A percentile compares a stretch with the other conserved stretches of the same genome.
Evolutionary conservation across 2,888 invertebrate species (phyloP).

Genomic region (Drosophila lacicola): DNA sequence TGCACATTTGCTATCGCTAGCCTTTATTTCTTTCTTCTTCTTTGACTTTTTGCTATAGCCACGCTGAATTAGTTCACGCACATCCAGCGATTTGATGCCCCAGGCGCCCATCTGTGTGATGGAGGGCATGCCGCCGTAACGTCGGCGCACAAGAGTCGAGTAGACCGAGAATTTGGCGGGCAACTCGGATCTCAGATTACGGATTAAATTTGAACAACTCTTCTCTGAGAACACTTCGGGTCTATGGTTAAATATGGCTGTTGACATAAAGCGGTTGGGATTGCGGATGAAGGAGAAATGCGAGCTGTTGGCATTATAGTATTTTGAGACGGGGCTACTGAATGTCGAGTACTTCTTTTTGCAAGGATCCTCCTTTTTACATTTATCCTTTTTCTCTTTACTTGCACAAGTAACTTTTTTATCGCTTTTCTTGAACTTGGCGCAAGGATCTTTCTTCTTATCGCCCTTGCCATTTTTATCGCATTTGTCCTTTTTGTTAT

Average conservation of each 20-base stretch:
- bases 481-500: too few relatives aligned
- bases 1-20: conserved; percentile 27
- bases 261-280: conserved; percentile 22
- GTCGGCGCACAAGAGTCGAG: conserved; percentile 46
- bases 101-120: conserved; percentile 17
- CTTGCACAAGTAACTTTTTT: conserved; percentile 34
- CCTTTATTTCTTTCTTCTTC: conserved; percentile 2
- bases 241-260: not conserved
- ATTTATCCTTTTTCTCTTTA: conserved; percentile 7
- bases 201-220: not conserved
- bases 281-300: not conserved
- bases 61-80: conserved; percentile 4
- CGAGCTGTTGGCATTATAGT: conserved; percentile 1
- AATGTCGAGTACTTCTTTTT: conserved; percentile 53
- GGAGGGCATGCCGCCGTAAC: conserved; percentile 35
- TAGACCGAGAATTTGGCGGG: conserved; percentile 36
- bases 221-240: not conserved
- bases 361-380: conserved; percentile 16
- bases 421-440: not conserved
- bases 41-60: conserved; percentile 24
- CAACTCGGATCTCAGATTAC: not conserved
- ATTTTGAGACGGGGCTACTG: conserved; percentile 15
- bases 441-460: conserved; percentile 34
- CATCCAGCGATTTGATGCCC: conserved; percentile 15
- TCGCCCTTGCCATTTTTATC: not conserved